These are phyloP conservation scores for Steatocranus sp. DNA, from an alignment of 2,797 vertebrate species.

Conservation along the genomic window DNA sequence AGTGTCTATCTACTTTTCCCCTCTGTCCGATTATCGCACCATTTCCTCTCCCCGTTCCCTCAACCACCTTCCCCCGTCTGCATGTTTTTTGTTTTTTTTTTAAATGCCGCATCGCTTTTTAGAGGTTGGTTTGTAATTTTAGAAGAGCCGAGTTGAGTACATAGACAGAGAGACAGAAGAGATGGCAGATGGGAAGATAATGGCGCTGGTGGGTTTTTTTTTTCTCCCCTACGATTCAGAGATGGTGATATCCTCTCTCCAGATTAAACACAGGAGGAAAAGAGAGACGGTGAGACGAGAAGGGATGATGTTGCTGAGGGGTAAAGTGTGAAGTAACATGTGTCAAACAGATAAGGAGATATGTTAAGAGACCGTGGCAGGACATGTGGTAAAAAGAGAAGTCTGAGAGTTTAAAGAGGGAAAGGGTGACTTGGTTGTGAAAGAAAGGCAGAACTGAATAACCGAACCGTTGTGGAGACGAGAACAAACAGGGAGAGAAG, in stretches of 20 bases:
- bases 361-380: not conserved
- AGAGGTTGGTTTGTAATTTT: conserved; percentile 18
- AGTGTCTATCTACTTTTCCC: conserved; percentile 31
- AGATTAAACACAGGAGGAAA: conserved; percentile 19
- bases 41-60: not conserved
- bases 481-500: not conserved
- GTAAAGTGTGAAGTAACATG: not conserved
- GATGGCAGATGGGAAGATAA: conserved; percentile 66
- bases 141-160: not conserved
- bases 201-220: conserved; percentile 58
- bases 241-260: conserved; percentile 38
- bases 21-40: not conserved
- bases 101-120: not conserved
- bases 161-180: not conserved
- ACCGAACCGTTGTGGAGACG: not conserved
- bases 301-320: not conserved
- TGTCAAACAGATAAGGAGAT: not conserved
- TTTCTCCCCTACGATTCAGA: conserved; percentile 36
- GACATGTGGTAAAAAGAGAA: not conserved
- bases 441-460: not conserved
- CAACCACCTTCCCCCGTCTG: not conserved
- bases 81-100: no score
- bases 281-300: not conserved
- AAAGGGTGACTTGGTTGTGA: not conserved
- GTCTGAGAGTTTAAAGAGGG: not conserved